Base-by-base conservation (phyloP, 1,140 invertebrate species). In the Solenopsis invicta region DNA sequence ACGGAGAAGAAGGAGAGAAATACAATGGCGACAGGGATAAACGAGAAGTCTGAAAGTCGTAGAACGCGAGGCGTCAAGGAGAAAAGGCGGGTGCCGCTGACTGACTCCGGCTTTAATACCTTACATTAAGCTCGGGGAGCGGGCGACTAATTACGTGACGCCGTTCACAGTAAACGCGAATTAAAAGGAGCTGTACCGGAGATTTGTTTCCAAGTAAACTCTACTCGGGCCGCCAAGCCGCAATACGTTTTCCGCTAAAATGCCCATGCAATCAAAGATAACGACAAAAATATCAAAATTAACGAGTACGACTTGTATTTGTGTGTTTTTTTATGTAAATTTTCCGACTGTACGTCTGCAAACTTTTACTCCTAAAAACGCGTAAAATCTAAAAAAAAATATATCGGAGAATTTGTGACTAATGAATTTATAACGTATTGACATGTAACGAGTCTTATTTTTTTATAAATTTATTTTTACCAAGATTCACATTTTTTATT, bases 141-240 rank as follows among this genome's bases (percentile, higher is more conserved):
- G 92, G 92, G 91, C 92, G 92, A 95, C 94, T 95, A 95, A 95
- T 95, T 95, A 95, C 93, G 93, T 94, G 94, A 93, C 94, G 93
- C 92, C 93, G 93, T 94, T 95, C 92, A 93, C 93, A 92, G 92
- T 95, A 94, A 95, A 94, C 93, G 94, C 91, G 93, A 93, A 95
- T 95, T 95, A 95, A 95, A 94, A 95, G 92, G 90, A 92, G 91
- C 89, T 50, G 89, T 77, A 64, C 71, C 67, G 48, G 85, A 45
- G 74, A 29, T 76, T 80, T 74, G 74, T 77, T 71, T 67, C 59
- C 74, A 71, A 10, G 45, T 50, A 71, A 82, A 71, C 78, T 77
- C 85, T 71, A 69, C 72, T 77, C 18, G 71, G 50, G 5, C 29
- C 72, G 4, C 61, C 48, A 67, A 48, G 41, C 62, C 50, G 50